Evolutionary conservation across 2,113 vertebrate genomes (phyloP).

Genomic region (Leiothrix lutea): DNA sequence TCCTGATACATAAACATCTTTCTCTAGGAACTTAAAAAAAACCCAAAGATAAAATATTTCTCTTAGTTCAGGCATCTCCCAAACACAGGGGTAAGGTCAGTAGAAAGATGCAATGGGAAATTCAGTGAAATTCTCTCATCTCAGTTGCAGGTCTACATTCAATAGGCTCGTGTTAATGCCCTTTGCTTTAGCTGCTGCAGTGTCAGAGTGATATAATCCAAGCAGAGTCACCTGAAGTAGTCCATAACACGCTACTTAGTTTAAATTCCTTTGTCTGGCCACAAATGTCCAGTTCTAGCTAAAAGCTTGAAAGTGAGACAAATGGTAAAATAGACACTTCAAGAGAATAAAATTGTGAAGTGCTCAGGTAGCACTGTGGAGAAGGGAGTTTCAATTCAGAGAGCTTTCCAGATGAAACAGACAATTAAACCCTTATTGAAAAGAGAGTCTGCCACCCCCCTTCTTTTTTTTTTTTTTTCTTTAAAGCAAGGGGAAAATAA

Average conservation of each 20-base stretch:
- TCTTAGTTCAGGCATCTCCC: not conserved
- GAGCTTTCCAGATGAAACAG: slow-evolving; percentile 19
- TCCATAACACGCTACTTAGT: not conserved
- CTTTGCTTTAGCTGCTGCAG: not conserved
- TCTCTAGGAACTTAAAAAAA: not conserved
- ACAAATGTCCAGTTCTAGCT: slow-evolving; percentile 9
- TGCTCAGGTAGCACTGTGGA: not conserved
- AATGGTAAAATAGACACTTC: not conserved
- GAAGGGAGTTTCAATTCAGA: slow-evolving; percentile 12
- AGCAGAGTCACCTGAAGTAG: not conserved
- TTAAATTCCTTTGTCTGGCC: not conserved
- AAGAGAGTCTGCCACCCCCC: not conserved
- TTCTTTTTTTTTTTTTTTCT: not conserved
- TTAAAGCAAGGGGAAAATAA: slow-evolving; percentile 44
- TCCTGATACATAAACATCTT: not conserved
- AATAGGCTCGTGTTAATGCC: not conserved
- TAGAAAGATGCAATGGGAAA: not conserved
- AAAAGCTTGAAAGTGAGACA: slow-evolving; percentile 8
- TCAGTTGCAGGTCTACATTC: not conserved
- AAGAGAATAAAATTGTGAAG: not conserved
- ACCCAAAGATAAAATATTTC: not conserved
- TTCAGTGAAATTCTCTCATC: not conserved
- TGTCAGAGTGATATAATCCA: not conserved
- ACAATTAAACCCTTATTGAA: slow-evolving; percentile 22
- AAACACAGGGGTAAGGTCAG: not conserved